Evolutionary conservation across 2,113 vertebrate genomes (phyloP).

Genomic region (Micromys minutus): DNA sequence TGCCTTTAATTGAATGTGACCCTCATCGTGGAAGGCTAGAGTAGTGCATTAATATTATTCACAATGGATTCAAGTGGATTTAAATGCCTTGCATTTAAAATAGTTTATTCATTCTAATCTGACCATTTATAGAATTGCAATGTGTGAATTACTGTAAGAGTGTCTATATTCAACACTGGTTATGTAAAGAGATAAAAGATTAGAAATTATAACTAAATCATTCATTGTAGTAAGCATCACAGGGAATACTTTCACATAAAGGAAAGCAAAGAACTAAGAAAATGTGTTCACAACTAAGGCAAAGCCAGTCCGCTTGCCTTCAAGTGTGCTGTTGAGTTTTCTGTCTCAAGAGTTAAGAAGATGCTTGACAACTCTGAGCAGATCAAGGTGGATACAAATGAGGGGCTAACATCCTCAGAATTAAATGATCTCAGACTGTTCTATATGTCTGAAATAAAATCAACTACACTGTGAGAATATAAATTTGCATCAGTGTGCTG

Average conservation of each 20-base stretch:
- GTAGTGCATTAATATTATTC: background rate
- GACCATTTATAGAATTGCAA: conserved; percentile 48
- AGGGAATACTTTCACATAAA: background rate
- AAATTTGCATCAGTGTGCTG: background rate
- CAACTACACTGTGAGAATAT: background rate
- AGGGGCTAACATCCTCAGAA: background rate
- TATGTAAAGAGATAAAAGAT: conserved; percentile 58
- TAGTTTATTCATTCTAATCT: conserved; percentile 38
- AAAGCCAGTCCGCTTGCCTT: conserved; percentile 30
- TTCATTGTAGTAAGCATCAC: background rate
- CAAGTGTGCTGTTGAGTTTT: conserved; percentile 14
- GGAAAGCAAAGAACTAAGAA: background rate
- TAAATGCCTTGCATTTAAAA: conserved; percentile 44
- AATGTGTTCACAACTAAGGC: background rate
- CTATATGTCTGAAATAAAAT: background rate
- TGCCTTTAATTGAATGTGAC: conserved; percentile 60
- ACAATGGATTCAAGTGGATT: conserved; percentile 1
- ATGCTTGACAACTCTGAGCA: background rate
- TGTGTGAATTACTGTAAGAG: conserved; percentile 44
- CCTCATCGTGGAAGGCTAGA: conserved; percentile 19
- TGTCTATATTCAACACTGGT: background rate
- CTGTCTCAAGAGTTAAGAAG: background rate
- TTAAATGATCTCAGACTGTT: background rate
- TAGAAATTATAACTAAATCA: conserved; percentile 45
- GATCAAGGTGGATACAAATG: background rate